Conservation (phyloP, 2,888 invertebrate genomes). For the Hypena proboscidalis region DNA sequence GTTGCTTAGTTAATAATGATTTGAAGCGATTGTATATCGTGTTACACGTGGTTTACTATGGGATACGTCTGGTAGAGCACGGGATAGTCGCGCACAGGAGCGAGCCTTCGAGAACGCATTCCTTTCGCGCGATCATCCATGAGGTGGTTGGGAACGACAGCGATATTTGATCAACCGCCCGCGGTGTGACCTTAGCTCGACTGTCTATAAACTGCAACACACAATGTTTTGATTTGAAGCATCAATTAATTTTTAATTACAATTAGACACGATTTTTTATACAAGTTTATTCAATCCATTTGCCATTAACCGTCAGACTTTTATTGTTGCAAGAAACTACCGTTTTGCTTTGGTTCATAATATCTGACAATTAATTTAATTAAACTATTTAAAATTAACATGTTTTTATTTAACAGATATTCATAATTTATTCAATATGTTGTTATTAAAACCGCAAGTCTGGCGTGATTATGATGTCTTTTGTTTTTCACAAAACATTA, state of each 20-base stretch:
- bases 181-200: conserved; percentile 1
- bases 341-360: too few species aligned
- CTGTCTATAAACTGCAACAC: too few species aligned
- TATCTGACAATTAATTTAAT: too few species aligned
- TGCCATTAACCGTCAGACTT: too few species aligned
- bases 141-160: conserved; percentile 54
- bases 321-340: too few species aligned
- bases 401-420: too few species aligned
- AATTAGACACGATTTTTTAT: too few species aligned
- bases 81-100: conserved; percentile 35
- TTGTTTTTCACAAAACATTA: not conserved
- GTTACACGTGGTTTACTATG: conserved; percentile 25
- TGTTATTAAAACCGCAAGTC: not conserved
- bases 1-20: conserved; percentile 23
- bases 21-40: conserved; percentile 30
- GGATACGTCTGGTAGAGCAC: not conserved
- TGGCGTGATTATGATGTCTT: not conserved
- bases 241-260: too few species aligned
- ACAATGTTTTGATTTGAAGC: too few species aligned
- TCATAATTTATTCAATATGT: not conserved
- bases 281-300: too few species aligned
- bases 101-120: conserved; percentile 38
- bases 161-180: conserved; percentile 40
- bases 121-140: conserved; percentile 60
- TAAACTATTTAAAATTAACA: too few species aligned